These are phyloP conservation scores for Poliocrania exsul DNA, from an alignment of 2,797 vertebrate genomes.

Conservation along the genomic window DNA sequence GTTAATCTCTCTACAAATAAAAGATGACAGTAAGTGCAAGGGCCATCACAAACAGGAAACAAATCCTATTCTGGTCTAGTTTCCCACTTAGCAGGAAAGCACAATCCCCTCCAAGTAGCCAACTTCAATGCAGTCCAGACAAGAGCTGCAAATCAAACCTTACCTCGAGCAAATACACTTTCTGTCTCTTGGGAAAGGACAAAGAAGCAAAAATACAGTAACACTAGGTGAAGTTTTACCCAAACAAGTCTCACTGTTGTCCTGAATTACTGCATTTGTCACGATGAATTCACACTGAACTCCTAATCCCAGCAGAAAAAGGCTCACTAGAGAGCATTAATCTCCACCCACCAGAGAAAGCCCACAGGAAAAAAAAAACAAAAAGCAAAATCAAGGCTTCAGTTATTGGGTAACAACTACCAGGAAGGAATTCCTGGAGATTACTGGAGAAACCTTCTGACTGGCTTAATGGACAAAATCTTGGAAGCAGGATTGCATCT, in stretches of 20 bases:
- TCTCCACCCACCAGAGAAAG: neutral
- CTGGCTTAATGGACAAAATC: neutral
- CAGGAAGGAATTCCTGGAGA: conserved; percentile 19
- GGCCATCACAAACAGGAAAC: neutral
- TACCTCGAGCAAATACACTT: neutral
- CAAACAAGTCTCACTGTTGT: neutral
- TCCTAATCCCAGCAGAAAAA: neutral
- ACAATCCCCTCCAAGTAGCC: neutral
- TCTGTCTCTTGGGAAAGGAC: neutral
- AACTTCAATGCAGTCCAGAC: neutral
- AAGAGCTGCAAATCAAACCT: neutral
- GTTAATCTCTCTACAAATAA: neutral
- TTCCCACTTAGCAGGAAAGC: neutral
- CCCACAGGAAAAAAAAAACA: neutral
- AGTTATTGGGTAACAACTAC: neutral
- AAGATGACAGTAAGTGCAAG: neutral
- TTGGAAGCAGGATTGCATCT: neutral
- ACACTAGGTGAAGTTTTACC: neutral
- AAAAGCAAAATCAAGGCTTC: neutral
- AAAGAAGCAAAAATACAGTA: neutral
- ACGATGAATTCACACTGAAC: neutral
- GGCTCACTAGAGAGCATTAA: neutral
- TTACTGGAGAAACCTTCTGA: conserved; percentile 3
- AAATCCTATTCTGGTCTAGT: neutral
- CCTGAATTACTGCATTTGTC: neutral